phyloP scores from a whole-genome alignment of 37 sponge, comb jelly and placozoan genomes.

The Corticium candelabrum region DNA sequence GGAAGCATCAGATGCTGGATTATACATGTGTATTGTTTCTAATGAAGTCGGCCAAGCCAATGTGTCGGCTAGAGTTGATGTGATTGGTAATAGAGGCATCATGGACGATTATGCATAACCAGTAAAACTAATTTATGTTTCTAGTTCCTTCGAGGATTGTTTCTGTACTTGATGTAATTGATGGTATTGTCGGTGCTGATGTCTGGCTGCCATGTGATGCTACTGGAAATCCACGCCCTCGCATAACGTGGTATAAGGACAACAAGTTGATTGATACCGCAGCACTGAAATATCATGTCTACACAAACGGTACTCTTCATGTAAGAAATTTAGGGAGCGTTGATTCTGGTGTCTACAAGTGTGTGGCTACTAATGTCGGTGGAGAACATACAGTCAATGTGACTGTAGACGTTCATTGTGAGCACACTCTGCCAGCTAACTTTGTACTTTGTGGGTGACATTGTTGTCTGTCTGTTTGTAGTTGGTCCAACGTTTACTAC shows the following conservation, averaged over 20 bases:
- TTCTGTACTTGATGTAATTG: neutral
- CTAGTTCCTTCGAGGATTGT: neutral
- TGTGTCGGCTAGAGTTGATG: neutral
- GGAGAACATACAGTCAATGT: neutral
- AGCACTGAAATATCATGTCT: neutral
- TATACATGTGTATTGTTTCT: neutral
- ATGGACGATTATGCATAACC: too few relatives aligned
- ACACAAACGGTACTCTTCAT: neutral
- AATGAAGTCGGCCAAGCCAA: neutral
- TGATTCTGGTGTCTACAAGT: neutral
- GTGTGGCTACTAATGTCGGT: neutral
- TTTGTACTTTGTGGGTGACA: neutral
- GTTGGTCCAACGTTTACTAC: neutral
- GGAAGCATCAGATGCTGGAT: neutral
- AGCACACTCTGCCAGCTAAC: neutral
- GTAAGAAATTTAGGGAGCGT: neutral
- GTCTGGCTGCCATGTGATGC: neutral
- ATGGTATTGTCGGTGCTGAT: neutral
- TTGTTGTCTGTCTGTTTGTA: neutral
- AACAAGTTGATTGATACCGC: neutral
- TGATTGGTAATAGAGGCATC: neutral
- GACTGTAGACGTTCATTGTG: neutral
- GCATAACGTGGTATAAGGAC: neutral
- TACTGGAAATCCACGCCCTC: neutral
- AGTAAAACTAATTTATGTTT: neutral